Evolutionary conservation across 2,888 invertebrate species (phyloP).

Genomic region (Hyles lineata): DNA sequence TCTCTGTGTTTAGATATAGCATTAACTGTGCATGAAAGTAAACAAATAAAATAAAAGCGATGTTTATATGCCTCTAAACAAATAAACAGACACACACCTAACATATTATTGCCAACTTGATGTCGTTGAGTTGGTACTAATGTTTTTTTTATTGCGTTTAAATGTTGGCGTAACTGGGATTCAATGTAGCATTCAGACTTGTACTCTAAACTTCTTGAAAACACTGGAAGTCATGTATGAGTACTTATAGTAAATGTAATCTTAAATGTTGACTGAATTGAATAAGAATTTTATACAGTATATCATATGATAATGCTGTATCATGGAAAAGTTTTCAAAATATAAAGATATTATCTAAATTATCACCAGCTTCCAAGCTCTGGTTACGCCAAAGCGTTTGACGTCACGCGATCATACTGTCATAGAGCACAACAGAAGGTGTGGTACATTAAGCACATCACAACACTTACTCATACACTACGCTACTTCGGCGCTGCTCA

Average conservation of each 20-base stretch:
- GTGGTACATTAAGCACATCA: slow-evolving; percentile 19
- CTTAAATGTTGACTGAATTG: too few species aligned
- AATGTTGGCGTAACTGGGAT: slow-evolving; percentile 16
- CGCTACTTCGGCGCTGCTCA: slow-evolving; percentile 16
- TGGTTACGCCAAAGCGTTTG: slow-evolving; percentile 14
- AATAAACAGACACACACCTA: slow-evolving; percentile 27
- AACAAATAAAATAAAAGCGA: slow-evolving; percentile 40
- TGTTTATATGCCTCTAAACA: slow-evolving; percentile 37
- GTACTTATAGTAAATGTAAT: too few species aligned
- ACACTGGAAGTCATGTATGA: too few species aligned
- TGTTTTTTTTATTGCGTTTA: slow-evolving; percentile 2
- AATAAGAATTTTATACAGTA: too few species aligned
- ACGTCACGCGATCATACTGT: slow-evolving; percentile 11
- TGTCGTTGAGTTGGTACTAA: slow-evolving; percentile 17
- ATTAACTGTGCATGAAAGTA: slow-evolving; percentile 44
- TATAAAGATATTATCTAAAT: too few species aligned
- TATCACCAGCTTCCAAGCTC: background rate
- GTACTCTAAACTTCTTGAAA: background rate
- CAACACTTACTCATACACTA: slow-evolving; percentile 23
- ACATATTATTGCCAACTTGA: slow-evolving; percentile 18
- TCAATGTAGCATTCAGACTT: background rate
- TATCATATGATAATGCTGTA: too few species aligned
- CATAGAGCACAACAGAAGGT: slow-evolving; percentile 8
- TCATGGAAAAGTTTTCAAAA: too few species aligned
- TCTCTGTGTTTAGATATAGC: slow-evolving; percentile 47